Evolutionary conservation across 2,797 vertebrate genomes (phyloP), one percentile per base, ranked within the genome.

Genomic region (Trachurus trachurus): DNA sequence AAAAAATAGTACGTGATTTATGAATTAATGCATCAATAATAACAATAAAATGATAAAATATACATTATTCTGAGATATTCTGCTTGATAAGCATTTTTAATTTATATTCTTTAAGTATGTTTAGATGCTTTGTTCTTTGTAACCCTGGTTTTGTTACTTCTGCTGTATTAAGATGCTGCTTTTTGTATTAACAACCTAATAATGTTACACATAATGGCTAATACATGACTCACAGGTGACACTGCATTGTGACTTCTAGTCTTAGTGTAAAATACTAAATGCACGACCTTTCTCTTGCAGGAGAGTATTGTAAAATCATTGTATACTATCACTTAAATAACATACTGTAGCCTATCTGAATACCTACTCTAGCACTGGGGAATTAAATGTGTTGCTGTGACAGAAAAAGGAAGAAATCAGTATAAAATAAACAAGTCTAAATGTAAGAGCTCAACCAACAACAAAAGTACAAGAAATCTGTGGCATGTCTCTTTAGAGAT

Each of bases 361-460:
- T 49, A n/a, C 19, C n/a, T 49, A 11, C 7, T 61, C 37, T 13
- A 9, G 12, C 7, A 22, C 21, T 22, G 21, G 6, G 8, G 39
- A 6, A 61, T 8, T 22, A 29, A 12, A 29, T 13, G 6, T 29
- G 2, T 17, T 31, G 9, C 9, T 34, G 29, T 34, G 17, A 50
- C 29, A 2, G 29, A 59, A 45, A 15, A n/a, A n/a, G 31, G 31
- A 44, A 44, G 16, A 19, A 17, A 2, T 16, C 44, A 17, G 19
- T n/a, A 13, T 61, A 6, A 63, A 66, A 64, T n/a, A 62, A 45
- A 57, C 6, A 63, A 0, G 6, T 29, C 52, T 37, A 47, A 82
- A 39, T 17, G 31, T n/a, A 9, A 8, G 9, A 59, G 19, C 40
- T 53, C 53, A 10, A 80, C 52, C 58, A 12, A 58, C 42, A 73